Conservation (phyloP, 2,113 vertebrate genomes). For the Verasper variegatus region DNA sequence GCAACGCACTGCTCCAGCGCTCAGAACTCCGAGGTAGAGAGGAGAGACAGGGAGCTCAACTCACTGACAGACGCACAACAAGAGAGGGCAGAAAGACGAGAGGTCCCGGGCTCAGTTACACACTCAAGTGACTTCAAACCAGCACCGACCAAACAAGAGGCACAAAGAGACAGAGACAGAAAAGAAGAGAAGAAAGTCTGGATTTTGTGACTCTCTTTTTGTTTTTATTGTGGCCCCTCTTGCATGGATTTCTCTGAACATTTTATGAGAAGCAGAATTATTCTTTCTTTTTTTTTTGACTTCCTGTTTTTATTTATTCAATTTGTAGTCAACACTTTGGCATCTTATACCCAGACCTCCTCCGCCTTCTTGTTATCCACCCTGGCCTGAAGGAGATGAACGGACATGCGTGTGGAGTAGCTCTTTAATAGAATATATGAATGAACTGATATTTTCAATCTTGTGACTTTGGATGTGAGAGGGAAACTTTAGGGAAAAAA, state of each 20-base stretch:
- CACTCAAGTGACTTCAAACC: conserved; percentile 76
- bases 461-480: not conserved
- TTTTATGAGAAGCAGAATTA: conserved; percentile 54
- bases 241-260: conserved; percentile 61
- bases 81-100: conserved; percentile 67
- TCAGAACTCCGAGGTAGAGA: conserved; percentile 69
- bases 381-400: conserved; percentile 33
- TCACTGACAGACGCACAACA: conserved; percentile 66
- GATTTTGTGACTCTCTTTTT: conserved; percentile 63
- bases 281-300: conserved; percentile 15
- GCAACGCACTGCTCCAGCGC: conserved; percentile 62
- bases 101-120: conserved; percentile 68
- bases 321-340: conserved; percentile 42
- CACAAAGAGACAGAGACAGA: conserved; percentile 45
- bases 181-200: conserved; percentile 61
- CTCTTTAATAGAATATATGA: conserved; percentile 11
- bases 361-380: conserved; percentile 17
- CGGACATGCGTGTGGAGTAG: conserved; percentile 18
- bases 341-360: conserved; percentile 43
- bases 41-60: conserved; percentile 61
- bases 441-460: conserved; percentile 27
- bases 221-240: conserved; percentile 21
- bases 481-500: not conserved
- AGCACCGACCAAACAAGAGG: conserved; percentile 50
- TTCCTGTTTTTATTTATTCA: conserved; percentile 46